These are phyloP conservation scores for Gisinianus flammeolus DNA, from an alignment of 2,888 invertebrate genomes.

Conservation along the genomic window DNA sequence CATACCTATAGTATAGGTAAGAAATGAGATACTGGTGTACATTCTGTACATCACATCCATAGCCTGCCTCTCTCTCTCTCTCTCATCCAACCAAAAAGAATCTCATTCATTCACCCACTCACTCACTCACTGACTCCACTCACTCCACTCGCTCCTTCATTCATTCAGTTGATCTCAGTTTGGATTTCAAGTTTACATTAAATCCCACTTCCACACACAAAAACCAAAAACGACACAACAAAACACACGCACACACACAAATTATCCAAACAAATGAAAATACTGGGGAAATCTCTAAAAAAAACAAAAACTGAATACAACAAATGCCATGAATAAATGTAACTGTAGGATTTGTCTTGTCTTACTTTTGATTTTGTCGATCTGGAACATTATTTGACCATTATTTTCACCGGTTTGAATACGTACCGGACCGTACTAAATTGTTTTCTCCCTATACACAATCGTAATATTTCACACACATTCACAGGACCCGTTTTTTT, in stretches of 20 bases:
- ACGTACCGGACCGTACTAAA: slow-evolving; percentile 11
- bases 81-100: slow-evolving; percentile 2
- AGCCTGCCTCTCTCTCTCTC: too few species aligned
- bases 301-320: neutral
- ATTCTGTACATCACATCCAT: too few species aligned
- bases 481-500: too few species aligned
- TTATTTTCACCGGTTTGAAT: slow-evolving; percentile 27
- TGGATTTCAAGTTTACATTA: neutral
- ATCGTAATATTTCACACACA: too few species aligned
- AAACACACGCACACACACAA: neutral
- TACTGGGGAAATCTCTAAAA: neutral
- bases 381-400: slow-evolving; percentile 43
- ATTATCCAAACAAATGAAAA: neutral
- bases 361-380: slow-evolving; percentile 36
- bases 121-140: too few species aligned
- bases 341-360: neutral
- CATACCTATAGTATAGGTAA: neutral
- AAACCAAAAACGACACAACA: neutral
- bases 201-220: neutral
- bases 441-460: neutral
- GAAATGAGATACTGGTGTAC: too few species aligned
- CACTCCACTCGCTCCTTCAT: slow-evolving; percentile 17
- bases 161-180: neutral
- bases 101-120: slow-evolving; percentile 17
- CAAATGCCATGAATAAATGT: slow-evolving; percentile 4